phyloP scores from a whole-genome alignment of 2,797 vertebrate species.

The Chlorospingus semifuscus region DNA sequence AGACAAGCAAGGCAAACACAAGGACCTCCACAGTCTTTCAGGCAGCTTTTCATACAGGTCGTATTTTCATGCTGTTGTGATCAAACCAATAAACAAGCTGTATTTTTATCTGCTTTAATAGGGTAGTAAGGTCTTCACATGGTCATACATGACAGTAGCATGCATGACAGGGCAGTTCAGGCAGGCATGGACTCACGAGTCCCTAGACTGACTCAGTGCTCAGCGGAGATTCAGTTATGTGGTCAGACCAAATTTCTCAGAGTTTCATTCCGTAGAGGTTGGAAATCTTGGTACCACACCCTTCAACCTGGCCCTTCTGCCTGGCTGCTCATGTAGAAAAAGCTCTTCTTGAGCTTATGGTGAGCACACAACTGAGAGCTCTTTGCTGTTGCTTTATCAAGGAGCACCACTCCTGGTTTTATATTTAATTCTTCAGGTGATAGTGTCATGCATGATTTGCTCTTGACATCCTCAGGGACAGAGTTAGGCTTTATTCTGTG shows the following conservation, averaged over 20 bases:
- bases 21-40: neutral
- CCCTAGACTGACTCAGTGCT: too few relatives aligned
- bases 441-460: neutral
- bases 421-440: neutral
- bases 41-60: neutral
- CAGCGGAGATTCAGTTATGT: neutral
- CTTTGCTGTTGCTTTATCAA: neutral
- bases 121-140: neutral
- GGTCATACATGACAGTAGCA: neutral
- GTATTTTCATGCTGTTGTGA: neutral
- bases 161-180: fast-evolving
- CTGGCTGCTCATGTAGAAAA: neutral
- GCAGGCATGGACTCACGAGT: fast-evolving
- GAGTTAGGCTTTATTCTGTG: neutral
- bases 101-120: neutral
- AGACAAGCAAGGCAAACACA: neutral
- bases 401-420: neutral
- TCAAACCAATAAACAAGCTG: neutral
- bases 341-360: neutral
- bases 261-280: fast-evolving
- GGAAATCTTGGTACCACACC: fast-evolving
- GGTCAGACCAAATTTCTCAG: neutral
- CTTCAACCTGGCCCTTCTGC: neutral
- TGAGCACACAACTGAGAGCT: neutral
- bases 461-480: neutral